phyloP scores from a whole-genome alignment of 1,140 invertebrate species.

The Dufourea novaeangliae region DNA sequence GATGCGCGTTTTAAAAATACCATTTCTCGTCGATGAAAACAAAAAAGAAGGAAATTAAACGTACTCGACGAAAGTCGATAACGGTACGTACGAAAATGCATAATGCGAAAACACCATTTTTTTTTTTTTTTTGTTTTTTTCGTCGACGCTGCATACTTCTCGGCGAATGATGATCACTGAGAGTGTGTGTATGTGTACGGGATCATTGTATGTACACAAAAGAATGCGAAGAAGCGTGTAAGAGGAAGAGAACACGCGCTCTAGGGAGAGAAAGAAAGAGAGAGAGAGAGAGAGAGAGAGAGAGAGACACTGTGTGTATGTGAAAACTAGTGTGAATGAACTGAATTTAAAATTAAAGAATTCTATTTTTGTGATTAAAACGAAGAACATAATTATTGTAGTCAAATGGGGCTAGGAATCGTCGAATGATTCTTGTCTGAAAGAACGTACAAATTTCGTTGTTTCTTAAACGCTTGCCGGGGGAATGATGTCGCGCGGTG shows the following conservation, averaged over 20 bases:
- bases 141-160: slow-evolving; percentile 33
- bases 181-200: not conserved
- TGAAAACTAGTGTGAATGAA: slow-evolving; percentile 37
- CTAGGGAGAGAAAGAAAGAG: not conserved
- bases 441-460: not conserved
- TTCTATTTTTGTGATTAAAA: slow-evolving; percentile 79
- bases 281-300: not conserved
- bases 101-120: not conserved
- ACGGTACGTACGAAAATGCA: not conserved
- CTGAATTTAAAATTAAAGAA: slow-evolving; percentile 80
- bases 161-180: slow-evolving; percentile 2
- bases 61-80: too few species aligned
- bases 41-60: too few species aligned
- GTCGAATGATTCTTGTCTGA: slow-evolving; percentile 29
- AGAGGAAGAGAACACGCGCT: not conserved
- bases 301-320: not conserved
- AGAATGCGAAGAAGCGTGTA: not conserved
- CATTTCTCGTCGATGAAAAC: too few species aligned
- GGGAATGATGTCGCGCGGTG: not conserved
- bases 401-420: not conserved
- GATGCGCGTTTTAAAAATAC: too few species aligned
- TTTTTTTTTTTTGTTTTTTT: not conserved
- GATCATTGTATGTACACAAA: not conserved
- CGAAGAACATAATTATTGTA: slow-evolving; percentile 66
- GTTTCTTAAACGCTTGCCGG: not conserved